phyloP scores from a whole-genome alignment of 2,797 vertebrate species.

The Channallabes apus region DNA sequence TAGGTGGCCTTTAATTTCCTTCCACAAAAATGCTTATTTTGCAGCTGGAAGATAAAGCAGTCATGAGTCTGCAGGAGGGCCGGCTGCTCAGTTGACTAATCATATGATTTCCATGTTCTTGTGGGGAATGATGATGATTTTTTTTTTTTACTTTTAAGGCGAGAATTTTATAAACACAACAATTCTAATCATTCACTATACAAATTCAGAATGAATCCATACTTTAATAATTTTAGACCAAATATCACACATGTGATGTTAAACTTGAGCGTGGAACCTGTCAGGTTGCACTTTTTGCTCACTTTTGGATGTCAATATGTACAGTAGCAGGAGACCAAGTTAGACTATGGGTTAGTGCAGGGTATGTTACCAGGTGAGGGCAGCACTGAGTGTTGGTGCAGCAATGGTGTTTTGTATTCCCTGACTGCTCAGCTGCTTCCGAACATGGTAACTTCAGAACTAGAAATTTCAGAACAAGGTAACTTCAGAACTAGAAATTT shows the following conservation, averaged over 20 bases:
- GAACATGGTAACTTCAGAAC: background rate
- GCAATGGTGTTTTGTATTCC: background rate
- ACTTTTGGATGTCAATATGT: background rate
- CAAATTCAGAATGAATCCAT: background rate
- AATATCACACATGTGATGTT: no score
- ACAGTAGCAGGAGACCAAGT: background rate
- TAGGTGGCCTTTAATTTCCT: slow-evolving; percentile 46
- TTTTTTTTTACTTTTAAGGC: background rate
- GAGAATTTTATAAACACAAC: background rate
- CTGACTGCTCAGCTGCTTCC: background rate
- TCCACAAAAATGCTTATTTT: slow-evolving; percentile 37
- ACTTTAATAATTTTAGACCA: background rate
- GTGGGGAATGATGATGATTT: background rate
- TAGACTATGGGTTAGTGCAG: background rate
- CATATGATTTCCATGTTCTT: slow-evolving; percentile 59
- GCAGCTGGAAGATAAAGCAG: slow-evolving; percentile 62
- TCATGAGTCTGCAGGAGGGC: slow-evolving; percentile 61
- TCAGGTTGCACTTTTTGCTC: background rate
- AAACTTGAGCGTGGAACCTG: background rate
- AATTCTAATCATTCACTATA: background rate
- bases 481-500: background rate
- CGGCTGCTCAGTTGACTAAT: slow-evolving; percentile 41
- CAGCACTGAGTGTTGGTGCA: background rate
- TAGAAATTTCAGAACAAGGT: background rate
- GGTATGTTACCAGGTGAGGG: background rate